Conservation (phyloP, 1,140 invertebrate species). For the Galleria mellonella region DNA sequence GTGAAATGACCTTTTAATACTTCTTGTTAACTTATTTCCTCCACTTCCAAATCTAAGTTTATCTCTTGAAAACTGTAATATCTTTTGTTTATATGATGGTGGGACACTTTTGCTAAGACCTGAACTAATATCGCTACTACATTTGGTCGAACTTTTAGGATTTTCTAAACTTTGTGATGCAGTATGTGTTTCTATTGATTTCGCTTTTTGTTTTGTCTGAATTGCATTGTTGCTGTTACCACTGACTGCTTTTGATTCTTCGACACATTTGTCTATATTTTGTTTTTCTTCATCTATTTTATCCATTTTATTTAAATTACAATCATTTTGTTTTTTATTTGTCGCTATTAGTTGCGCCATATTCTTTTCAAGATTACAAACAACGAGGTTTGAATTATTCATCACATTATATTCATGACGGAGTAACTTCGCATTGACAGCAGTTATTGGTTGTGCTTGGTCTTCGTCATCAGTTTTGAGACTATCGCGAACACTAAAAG, state of each 20-base stretch:
- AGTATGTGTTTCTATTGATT: constrained; percentile 36
- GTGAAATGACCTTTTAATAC: constrained; percentile 68
- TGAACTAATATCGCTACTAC: constrained; percentile 58
- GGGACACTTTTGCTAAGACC: constrained; percentile 70
- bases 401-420: constrained; percentile 69
- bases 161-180: constrained; percentile 65
- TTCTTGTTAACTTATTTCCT: constrained; percentile 64
- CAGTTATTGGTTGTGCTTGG: constrained; percentile 65
- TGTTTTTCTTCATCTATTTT: constrained; percentile 64
- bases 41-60: constrained; percentile 67
- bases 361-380: constrained; percentile 76
- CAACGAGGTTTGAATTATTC: constrained; percentile 74
- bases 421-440: constrained; percentile 62
- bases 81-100: constrained; percentile 69
- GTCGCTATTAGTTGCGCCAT: constrained; percentile 60
- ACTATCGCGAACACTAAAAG: constrained; percentile 72
- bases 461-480: constrained; percentile 78
- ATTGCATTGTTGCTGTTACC: constrained; percentile 21
- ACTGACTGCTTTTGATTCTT: constrained; percentile 35
- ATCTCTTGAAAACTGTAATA: constrained; percentile 67
- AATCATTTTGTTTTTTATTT: constrained; percentile 46
- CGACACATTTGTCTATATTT: constrained; percentile 30
- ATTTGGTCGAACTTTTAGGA: constrained; percentile 64
- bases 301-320: constrained; percentile 53
- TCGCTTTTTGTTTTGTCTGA: constrained; percentile 44